phyloP scores from a whole-genome alignment of 1,140 invertebrate genomes.

The Euwallacea similis region DNA sequence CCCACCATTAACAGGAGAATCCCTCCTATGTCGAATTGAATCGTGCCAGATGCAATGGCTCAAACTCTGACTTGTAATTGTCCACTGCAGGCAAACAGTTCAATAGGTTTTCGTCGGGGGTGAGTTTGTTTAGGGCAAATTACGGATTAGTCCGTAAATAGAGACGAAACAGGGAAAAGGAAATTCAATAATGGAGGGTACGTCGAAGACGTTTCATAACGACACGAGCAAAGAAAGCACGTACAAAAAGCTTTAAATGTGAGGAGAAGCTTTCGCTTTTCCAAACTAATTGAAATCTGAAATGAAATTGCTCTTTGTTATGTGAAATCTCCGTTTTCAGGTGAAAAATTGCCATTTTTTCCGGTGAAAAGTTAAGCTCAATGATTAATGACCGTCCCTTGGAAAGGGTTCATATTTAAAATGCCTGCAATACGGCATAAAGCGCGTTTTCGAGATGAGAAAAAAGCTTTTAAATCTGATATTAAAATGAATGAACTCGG shows the following conservation, averaged over 20 bases:
- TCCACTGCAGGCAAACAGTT: slow-evolving; percentile 2
- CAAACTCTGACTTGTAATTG: slow-evolving; percentile 17
- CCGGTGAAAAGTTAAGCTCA: no score
- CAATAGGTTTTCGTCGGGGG: slow-evolving; percentile 8
- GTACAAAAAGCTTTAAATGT: neutral
- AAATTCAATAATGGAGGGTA: slow-evolving; percentile 12
- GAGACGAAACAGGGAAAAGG: slow-evolving; percentile 16
- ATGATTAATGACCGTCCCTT: neutral
- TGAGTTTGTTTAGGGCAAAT: slow-evolving; percentile 10
- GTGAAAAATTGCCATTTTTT: no score
- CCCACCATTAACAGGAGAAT: slow-evolving; percentile 12
- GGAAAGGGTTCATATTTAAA: slow-evolving; percentile 5
- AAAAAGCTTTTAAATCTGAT: slow-evolving; percentile 10
- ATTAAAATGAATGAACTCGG: slow-evolving; percentile 8
- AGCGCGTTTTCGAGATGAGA: neutral
- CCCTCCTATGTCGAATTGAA: slow-evolving; percentile 1
- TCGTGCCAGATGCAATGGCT: slow-evolving; percentile 23
- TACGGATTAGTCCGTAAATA: slow-evolving; percentile 18
- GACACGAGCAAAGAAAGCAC: neutral
- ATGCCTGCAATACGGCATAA: neutral
- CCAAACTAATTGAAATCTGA: no score
- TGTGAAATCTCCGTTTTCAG: no score
- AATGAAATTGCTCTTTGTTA: no score
- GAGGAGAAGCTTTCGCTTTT: no score
- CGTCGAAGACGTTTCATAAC: neutral